These are phyloP conservation scores for Torymus tubicola DNA, from an alignment of 2,888 invertebrate genomes.

Conservation along the genomic window DNA sequence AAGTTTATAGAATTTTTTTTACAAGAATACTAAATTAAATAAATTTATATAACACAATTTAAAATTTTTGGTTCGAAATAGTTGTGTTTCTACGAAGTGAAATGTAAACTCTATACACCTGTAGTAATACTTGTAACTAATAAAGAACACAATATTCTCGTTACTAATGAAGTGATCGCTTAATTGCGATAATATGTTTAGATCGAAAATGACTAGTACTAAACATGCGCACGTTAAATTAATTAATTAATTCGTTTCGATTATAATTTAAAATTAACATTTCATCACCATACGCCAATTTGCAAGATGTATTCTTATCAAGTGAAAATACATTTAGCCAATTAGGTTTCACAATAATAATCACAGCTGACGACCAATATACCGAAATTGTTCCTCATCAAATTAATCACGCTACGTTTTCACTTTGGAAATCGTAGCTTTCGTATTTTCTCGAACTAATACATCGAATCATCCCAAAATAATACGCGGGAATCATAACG, in stretches of 20 bases:
- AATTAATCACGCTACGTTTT: neutral
- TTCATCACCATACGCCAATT: neutral
- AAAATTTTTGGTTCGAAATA: conserved; percentile 35
- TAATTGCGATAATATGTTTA: conserved; percentile 34
- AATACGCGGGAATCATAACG: too few species aligned
- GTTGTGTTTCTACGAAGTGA: conserved; percentile 24
- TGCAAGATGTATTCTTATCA: neutral
- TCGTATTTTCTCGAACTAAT: too few species aligned
- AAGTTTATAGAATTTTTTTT: conserved; percentile 17
- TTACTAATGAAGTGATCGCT: conserved; percentile 37
- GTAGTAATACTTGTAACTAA: conserved; percentile 19
- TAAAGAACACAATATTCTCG: conserved; percentile 46
- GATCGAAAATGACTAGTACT: conserved; percentile 56
- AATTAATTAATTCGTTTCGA: conserved; percentile 6
- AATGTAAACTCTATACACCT: conserved; percentile 3
- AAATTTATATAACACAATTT: conserved; percentile 9
- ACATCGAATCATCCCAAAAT: too few species aligned
- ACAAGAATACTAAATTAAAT: conserved; percentile 27
- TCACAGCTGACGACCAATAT: conserved; percentile 26
- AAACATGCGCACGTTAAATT: conserved; percentile 52
- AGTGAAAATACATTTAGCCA: neutral
- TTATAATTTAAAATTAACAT: neutral
- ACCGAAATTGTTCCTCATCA: neutral
- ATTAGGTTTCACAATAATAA: conserved; percentile 2
- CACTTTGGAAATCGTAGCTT: neutral